Evolutionary conservation across 64 coral and sea anemone genomes (phyloP).

Genomic region (Hydrozoanthus tunicans): DNA sequence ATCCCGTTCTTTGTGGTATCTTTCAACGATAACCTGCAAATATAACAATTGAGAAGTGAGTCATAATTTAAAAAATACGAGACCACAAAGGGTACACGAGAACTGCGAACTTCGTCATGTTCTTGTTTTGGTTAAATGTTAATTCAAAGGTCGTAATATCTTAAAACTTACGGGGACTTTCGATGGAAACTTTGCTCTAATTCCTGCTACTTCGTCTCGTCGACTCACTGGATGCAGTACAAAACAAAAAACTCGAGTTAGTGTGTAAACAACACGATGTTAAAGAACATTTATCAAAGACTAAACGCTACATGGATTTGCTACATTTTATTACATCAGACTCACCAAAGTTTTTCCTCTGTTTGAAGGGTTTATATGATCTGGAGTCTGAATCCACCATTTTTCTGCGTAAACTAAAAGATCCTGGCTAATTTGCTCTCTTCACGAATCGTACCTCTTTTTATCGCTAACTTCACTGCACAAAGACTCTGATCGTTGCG

Average conservation of each 20-base stretch:
- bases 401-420: conserved; percentile 36
- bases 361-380: conserved; percentile 91
- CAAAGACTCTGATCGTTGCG: conserved; percentile 34
- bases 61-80: conserved; percentile 4
- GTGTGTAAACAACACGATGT: conserved; percentile 31
- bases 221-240: conserved; percentile 64
- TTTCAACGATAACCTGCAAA: conserved; percentile 92
- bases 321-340: neutral
- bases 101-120: neutral
- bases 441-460: neutral
- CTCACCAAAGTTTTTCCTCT: conserved; percentile 97
- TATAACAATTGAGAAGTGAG: conserved; percentile 1
- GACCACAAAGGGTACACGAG: neutral
- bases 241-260: neutral
- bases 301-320: neutral
- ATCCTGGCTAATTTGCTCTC: neutral
- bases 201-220: conserved; percentile 89
- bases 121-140: neutral
- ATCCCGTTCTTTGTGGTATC: conserved; percentile 99
- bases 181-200: conserved; percentile 94
- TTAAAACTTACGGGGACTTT: conserved; percentile 95
- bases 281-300: conserved; percentile 1
- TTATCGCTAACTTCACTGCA: neutral
- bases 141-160: neutral
- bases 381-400: conserved; percentile 78